A percentile compares a stretch with the other conserved stretches of the same genome.
Evolutionary conservation across 2,888 invertebrate genomes (phyloP).

Genomic region (Neoaliturus tenellus): DNA sequence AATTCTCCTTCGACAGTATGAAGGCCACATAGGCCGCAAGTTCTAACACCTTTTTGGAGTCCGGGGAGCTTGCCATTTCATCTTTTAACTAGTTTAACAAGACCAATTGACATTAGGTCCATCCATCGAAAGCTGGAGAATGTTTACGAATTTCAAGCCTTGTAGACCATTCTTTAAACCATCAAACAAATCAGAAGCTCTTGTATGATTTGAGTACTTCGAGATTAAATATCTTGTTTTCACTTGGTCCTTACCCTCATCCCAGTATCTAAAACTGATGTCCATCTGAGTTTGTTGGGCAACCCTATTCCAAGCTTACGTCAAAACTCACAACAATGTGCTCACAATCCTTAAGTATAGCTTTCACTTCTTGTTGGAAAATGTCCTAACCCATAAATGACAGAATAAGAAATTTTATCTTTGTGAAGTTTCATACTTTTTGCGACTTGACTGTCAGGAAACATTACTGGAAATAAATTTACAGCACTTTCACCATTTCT

Average conservation of each 20-base stretch:
- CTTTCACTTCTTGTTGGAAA: neutral
- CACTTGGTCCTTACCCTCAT: neutral
- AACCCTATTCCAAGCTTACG: neutral
- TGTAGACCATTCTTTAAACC: neutral
- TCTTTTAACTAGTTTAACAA: neutral
- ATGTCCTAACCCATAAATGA: neutral
- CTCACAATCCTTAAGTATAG: neutral
- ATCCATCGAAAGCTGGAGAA: neutral
- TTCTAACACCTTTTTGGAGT: neutral
- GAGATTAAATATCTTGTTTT: neutral
- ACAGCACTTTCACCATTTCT: neutral
- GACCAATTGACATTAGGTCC: neutral
- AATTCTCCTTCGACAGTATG: neutral
- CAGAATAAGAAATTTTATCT: neutral
- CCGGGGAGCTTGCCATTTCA: neutral
- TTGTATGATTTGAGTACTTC: neutral
- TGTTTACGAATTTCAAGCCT: neutral
- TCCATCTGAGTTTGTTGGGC: neutral
- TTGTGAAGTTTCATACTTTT: neutral
- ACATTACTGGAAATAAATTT: neutral
- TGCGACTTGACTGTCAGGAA: neutral
- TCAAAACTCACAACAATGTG: neutral
- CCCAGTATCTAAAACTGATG: neutral
- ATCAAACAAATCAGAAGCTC: neutral
- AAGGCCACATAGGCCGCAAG: neutral